Base-by-base conservation (phyloP, 2,888 invertebrate genomes). In the Plagiodera versicolora region DNA sequence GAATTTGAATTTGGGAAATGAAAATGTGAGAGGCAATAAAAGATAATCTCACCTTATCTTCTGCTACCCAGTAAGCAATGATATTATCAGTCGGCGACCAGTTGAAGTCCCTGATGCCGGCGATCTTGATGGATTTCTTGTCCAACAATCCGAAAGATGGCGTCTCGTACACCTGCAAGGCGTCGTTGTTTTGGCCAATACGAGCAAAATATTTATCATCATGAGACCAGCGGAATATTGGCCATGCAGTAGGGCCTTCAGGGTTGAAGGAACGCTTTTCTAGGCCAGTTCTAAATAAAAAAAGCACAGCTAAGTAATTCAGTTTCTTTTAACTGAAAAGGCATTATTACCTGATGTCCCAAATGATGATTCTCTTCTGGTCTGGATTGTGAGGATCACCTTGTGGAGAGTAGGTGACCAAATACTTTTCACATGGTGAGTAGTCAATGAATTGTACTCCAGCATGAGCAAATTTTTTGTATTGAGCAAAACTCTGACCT, bases 1-100 rank as follows among this genome's bases (percentile, higher is more conserved):
- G n/a, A n/a, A n/a, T n/a, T n/a, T n/a, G n/a, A n/a, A n/a, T n/a
- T n/a, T n/a, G n/a, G n/a, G n/a, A n/a, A n/a, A n/a, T n/a, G n/a
- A n/a, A n/a, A n/a, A n/a, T n/a, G n/a, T n/a, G n/a, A n/a, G n/a
- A n/a, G n/a, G n/a, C n/a, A n/a, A n/a, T n/a, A n/a, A n/a, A n/a
- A n/a, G n/a, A n/a, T n/a, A n/a, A n/a, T n/a, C 39, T n/a, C 14
- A 39, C 39, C 39, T 39, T 95, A 76, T 95, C 91, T 81, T 99
- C 99, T 0, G 97, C 95, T 2, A 98, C 96, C 97, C 98, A 99
- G 80, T 97, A 99, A 0, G 98, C 98, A 49, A 99, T 87, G 32
- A 93, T 86, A 77, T 97, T 98, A 78, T 98, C 96, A 0, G 96
- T 92, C 0, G 99, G 98, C 0, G 98, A 98, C 98, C 99, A 99